A percentile compares a stretch with the other conserved stretches of the same genome.
phyloP scores from a whole-genome alignment of 2,888 invertebrate genomes.

The Sarcophaga subvicina region DNA sequence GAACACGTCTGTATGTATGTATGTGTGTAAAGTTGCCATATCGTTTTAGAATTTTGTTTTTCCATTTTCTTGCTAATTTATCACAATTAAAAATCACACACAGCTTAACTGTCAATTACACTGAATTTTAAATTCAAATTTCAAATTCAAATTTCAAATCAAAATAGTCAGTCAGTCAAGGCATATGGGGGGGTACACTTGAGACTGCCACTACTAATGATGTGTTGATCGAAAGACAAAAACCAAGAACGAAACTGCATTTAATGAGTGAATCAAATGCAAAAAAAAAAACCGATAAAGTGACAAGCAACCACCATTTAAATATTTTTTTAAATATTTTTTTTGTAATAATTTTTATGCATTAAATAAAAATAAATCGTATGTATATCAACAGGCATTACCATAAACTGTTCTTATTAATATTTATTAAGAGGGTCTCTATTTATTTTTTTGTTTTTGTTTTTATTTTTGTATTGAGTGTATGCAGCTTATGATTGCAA shows the following conservation, averaged over 20 bases:
- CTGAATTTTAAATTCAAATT: background rate
- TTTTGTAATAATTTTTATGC: background rate
- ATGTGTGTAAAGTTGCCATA: background rate
- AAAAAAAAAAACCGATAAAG: background rate
- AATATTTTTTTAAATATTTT: slow-evolving; percentile 19
- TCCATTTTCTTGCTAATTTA: background rate
- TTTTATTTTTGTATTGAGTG: background rate
- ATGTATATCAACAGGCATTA: slow-evolving; percentile 12
- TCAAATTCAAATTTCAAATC: background rate
- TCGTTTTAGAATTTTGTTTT: background rate
- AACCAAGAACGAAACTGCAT: background rate
- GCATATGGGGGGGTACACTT: too few species aligned
- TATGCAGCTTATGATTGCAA: background rate
- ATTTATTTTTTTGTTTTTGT: background rate
- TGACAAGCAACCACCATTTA: background rate
- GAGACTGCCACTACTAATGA: background rate
- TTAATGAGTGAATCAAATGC: slow-evolving; percentile 42
- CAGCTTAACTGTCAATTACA: background rate
- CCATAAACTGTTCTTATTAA: slow-evolving; percentile 40
- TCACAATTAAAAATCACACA: background rate
- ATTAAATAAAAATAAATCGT: slow-evolving; percentile 26
- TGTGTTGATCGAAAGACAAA: background rate
- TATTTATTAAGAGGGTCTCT: slow-evolving; percentile 29
- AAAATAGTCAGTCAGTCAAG: background rate
- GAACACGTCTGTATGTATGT: background rate